A percentile compares a stretch with the other conserved stretches of the same genome.
Evolutionary conservation across 1,140 invertebrate genomes (phyloP).

Genomic region (Drosophila nikananu): DNA sequence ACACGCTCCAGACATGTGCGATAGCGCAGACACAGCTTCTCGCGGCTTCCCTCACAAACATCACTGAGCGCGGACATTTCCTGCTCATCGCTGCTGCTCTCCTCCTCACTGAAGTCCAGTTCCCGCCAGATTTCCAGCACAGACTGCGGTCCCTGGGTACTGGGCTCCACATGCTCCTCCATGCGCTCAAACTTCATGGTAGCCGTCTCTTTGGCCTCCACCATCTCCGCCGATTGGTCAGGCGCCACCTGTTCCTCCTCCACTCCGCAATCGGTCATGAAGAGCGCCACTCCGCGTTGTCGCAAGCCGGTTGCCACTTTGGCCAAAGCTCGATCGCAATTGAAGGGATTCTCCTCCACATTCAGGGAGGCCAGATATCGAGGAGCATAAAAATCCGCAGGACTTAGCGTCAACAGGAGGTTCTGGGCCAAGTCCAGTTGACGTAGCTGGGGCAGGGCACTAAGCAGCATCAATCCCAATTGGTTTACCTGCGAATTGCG

Average conservation of each 20-base stretch:
- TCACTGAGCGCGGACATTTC: constrained; percentile 51
- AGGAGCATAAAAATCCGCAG: constrained; percentile 54
- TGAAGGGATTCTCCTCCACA: constrained; percentile 73
- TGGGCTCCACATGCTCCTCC: constrained; percentile 43
- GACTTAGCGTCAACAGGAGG: constrained; percentile 68
- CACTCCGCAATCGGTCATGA: constrained; percentile 59
- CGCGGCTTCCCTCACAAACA: constrained; percentile 67
- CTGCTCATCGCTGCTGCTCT: not conserved
- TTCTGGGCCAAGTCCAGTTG: constrained; percentile 77
- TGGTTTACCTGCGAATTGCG: constrained; percentile 77
- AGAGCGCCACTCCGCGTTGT: constrained; percentile 55
- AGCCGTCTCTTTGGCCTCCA: not conserved
- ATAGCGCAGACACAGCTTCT: constrained; percentile 66
- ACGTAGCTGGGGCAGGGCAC: constrained; percentile 60
- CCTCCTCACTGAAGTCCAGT: constrained; percentile 58
- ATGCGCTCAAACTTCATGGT: constrained; percentile 52
- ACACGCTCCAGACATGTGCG: constrained; percentile 70
- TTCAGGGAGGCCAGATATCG: constrained; percentile 59
- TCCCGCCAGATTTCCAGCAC: constrained; percentile 62
- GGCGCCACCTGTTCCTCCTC: constrained; percentile 25
- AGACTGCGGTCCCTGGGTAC: constrained; percentile 45
- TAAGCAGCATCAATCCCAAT: constrained; percentile 48
- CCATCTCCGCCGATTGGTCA: constrained; percentile 15
- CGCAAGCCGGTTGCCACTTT: constrained; percentile 56
- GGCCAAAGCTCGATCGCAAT: constrained; percentile 64